Evolutionary conservation across 2,888 invertebrate genomes (phyloP).

Genomic region (Prosopocoilus inquinatus): DNA sequence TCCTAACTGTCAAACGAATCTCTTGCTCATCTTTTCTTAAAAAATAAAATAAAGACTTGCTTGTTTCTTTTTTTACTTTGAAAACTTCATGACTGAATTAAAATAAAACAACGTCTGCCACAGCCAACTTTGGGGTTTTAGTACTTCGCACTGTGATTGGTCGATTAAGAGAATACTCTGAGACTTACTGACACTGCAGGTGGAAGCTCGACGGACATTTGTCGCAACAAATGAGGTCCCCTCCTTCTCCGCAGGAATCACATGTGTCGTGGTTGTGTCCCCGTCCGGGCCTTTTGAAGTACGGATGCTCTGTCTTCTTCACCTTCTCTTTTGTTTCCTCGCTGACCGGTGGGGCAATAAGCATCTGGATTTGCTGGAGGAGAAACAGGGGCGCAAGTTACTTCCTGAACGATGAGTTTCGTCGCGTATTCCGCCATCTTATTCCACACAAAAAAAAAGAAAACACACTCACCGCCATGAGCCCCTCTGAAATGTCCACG

Average conservation of each 20-base stretch:
- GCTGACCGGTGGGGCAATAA: constrained; percentile 84
- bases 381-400: background rate
- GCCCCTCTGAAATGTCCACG: constrained; percentile 74
- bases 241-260: constrained; percentile 92
- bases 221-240: constrained; percentile 93
- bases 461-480: constrained; percentile 76
- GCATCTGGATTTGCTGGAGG: constrained; percentile 78
- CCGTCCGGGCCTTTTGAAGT: constrained; percentile 81
- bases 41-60: too few relatives aligned
- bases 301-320: constrained; percentile 66
- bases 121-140: too few relatives aligned
- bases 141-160: too few relatives aligned
- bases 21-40: too few relatives aligned
- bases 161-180: too few relatives aligned
- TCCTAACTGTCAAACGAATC: too few relatives aligned
- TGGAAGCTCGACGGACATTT: constrained; percentile 96
- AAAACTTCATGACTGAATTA: too few relatives aligned
- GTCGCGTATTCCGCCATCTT: constrained; percentile 16
- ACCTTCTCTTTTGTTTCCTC: constrained; percentile 64
- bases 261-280: constrained; percentile 92
- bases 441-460: background rate
- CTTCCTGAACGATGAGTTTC: background rate
- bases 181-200: constrained; percentile 87
- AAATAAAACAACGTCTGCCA: too few relatives aligned
- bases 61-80: too few relatives aligned